These are phyloP conservation scores for Agonopterix alstromeriana DNA, from an alignment of 2,888 invertebrate species.

Conservation along the genomic window DNA sequence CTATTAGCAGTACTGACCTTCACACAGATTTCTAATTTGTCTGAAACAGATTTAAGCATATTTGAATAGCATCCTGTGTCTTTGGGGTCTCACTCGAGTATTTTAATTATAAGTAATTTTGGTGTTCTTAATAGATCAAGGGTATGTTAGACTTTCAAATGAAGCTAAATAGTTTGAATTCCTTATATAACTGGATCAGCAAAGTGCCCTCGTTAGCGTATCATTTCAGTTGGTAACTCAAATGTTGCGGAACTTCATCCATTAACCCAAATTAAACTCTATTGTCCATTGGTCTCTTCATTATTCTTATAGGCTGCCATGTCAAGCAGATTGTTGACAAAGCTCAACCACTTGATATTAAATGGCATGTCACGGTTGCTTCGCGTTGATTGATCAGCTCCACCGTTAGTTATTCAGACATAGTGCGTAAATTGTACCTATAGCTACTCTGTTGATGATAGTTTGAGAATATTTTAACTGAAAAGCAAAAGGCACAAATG, in stretches of 20 bases:
- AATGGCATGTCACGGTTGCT: slow-evolving; percentile 30
- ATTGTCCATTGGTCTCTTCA: slow-evolving; percentile 45
- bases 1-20: slow-evolving; percentile 25
- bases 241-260: slow-evolving; percentile 36
- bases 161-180: too few relatives aligned
- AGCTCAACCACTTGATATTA: slow-evolving; percentile 21
- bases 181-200: too few relatives aligned
- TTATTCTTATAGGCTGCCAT: slow-evolving; percentile 35
- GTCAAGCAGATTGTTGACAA: slow-evolving; percentile 35
- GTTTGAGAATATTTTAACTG: slow-evolving; percentile 6
- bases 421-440: background rate
- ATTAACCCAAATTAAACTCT: slow-evolving; percentile 58
- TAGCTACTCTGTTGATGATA: slow-evolving; percentile 49
- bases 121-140: too few relatives aligned
- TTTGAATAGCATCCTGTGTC: too few relatives aligned
- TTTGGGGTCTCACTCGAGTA: too few relatives aligned
- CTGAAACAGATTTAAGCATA: background rate
- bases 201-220: slow-evolving; percentile 2
- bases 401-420: background rate
- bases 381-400: slow-evolving; percentile 14
- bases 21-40: slow-evolving; percentile 19
- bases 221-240: slow-evolving; percentile 7
- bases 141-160: too few relatives aligned
- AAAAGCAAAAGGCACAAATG: slow-evolving; percentile 16
- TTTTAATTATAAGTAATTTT: too few relatives aligned